Base-by-base conservation (phyloP, 2,113 vertebrate species). In the Micronycteris hirsuta region DNA sequence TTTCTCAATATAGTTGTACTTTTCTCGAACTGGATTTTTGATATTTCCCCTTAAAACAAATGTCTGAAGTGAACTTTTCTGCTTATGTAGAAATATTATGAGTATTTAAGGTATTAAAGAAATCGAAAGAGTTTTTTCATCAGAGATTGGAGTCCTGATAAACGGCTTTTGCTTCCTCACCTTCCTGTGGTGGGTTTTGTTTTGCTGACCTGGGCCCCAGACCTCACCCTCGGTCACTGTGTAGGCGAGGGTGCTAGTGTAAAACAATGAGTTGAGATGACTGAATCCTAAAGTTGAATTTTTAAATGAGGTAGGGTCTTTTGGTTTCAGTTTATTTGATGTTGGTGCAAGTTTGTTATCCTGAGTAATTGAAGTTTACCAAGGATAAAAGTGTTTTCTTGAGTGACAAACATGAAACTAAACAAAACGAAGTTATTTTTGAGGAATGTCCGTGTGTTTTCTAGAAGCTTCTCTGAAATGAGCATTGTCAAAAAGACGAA, bases 21-120 rank as follows among this genome's bases (percentile, higher is more conserved):
- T 80, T 78, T 95, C 67, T 95, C 91, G 41, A 91, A 68, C 56
- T 87, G 36, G 20, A 63, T 56, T 96, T 96, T 89, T 91, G 3
- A 36, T 87, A 41, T 41, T 94, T 96, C 52, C 89, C 36, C 47
- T 94, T 88, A 65, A 86, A 93, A 82, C 41, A 95, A 65, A 45
- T 86, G 13, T 80, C 31, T 94, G 82, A 95, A 91, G 47, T 88
- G 45, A 85, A 85, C 16, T 15, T 96, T 95, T 96, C 67, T 92
- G 28, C 76, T 33, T 36, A 26, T 26, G 0, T 89, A 77, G 54
- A 94, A 73, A 49, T 90, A 36, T 4, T 83, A 47, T 4, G 9
- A 87, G 15, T 81, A 58, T 65, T 93, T 87, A 61, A 95, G 28
- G 31, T 80, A 36, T 38, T 77, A 88, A 78, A 74, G 74, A 52